A percentile compares a stretch with the other conserved stretches of the same genome.
Evolutionary conservation across 2,797 vertebrate species (phyloP).

Genomic region (Garrulus glandarius): DNA sequence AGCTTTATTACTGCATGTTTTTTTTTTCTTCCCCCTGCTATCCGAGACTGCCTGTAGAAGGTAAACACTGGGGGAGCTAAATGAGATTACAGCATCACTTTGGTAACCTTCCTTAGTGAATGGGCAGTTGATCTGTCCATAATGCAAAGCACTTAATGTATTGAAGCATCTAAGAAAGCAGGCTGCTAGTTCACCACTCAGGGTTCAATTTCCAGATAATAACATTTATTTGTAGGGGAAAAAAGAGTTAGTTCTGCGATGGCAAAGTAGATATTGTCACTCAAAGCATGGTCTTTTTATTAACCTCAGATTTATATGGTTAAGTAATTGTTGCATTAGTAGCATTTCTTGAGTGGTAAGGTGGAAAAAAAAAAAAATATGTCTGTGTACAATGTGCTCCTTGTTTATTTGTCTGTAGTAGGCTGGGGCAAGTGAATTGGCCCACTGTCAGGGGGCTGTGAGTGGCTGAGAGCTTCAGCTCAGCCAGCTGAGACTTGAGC

Average conservation of each 20-base stretch:
- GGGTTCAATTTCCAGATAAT: constrained; percentile 47
- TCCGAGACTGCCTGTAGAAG: neutral
- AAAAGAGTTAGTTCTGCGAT: neutral
- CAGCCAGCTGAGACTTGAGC: neutral
- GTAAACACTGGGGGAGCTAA: constrained; percentile 19
- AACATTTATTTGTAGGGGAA: constrained; percentile 52
- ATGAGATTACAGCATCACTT: constrained; percentile 45
- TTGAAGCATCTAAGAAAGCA: constrained; percentile 20
- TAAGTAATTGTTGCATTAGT: constrained; percentile 57
- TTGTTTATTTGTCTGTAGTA: constrained; percentile 20
- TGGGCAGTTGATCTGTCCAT: constrained; percentile 46
- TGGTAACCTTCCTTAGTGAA: constrained; percentile 39
- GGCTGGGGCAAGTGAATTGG: neutral
- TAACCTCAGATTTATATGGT: constrained; percentile 41
- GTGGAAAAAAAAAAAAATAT: neutral
- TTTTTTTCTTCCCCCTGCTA: neutral
- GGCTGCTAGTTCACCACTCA: constrained; percentile 31
- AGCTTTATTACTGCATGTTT: neutral
- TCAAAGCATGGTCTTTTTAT: constrained; percentile 38
- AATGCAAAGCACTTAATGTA: constrained; percentile 55
- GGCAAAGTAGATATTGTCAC: constrained; percentile 47
- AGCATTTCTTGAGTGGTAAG: constrained; percentile 11
- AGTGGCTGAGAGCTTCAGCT: neutral
- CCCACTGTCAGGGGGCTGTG: neutral
- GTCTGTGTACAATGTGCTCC: neutral